phyloP scores from a whole-genome alignment of 2,888 invertebrate species.

The Cinara cedri region DNA sequence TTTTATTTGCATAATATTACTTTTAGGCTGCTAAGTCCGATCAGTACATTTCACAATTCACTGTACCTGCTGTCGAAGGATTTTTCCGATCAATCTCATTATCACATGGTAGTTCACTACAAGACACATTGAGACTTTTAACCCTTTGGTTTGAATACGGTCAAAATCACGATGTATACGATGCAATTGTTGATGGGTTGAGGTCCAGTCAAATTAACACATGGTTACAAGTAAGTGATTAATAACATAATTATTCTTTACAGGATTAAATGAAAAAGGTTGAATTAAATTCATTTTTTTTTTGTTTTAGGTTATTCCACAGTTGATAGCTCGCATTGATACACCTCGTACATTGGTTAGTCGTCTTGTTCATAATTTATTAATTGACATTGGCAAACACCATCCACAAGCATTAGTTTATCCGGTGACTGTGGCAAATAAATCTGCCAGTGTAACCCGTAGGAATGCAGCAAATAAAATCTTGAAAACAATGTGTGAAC shows the following conservation, averaged over 20 bases:
- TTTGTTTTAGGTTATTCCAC: conserved; percentile 82
- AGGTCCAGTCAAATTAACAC: conserved; percentile 94
- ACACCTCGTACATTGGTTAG: conserved; percentile 88
- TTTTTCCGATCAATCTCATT: conserved; percentile 95
- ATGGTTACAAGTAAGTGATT: conserved; percentile 80
- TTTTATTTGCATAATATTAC: conserved; percentile 59
- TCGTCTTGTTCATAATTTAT: conserved; percentile 86
- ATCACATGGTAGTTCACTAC: conserved; percentile 89
- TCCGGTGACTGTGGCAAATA: conserved; percentile 95
- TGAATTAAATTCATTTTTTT: background rate
- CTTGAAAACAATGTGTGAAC: conserved; percentile 92
- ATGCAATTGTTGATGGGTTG: conserved; percentile 90
- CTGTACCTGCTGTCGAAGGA: conserved; percentile 92
- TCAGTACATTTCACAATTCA: conserved; percentile 76
- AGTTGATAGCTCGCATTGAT: conserved; percentile 96
- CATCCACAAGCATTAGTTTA: conserved; percentile 98
- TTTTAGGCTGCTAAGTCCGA: conserved; percentile 58
- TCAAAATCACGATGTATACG: conserved; percentile 90
- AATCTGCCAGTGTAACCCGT: conserved; percentile 84
- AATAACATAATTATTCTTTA: background rate
- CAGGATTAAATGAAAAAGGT: too few species aligned
- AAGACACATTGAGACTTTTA: conserved; percentile 92
- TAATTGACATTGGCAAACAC: conserved; percentile 96
- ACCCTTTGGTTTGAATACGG: conserved; percentile 99
- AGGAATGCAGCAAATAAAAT: conserved; percentile 93